Base-by-base conservation (phyloP, 2,113 vertebrate species). In the Cavia porcellus region DNA sequence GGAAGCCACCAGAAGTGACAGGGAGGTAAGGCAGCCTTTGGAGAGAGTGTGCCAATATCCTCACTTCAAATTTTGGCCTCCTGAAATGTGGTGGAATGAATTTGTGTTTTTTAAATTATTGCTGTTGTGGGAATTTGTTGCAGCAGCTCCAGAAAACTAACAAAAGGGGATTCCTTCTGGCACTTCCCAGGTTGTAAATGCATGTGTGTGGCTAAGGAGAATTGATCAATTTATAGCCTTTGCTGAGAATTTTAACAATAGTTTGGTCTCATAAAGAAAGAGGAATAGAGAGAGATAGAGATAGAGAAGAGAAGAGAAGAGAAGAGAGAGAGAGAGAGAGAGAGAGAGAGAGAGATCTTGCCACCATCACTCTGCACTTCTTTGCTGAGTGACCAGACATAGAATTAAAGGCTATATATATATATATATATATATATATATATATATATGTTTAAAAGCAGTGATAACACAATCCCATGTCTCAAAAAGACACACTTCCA, bases 381-480 rank as follows among this genome's bases (percentile, higher is more conserved):
- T 77, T 50, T 88, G n/a, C 52, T 74, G 50, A 45, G 75, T 90
- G 45, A 28, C 50, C 87, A 42, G 35, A 85, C 72, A 66, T 57
- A 92, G 70, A 86, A 55, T 75, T 85, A 84, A 91, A 79, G 90
- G 80, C 59, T 79, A 45, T n/a, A 80, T 92, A 20, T 15, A 61
- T 61, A 61, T 22, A 22, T 22, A 20, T 68, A 15, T 15, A 50
- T 50, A 50, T 50, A 52, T 52, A 10, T 52, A 52, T n/a, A n/a
- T n/a, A n/a, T n/a, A n/a, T 94, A 22, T 19, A 77, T 20, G 17
- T 55, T 20, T 52, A 72, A 35, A 90, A 61, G 1, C 80, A 89
- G 2, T 38, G 50, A 22, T 3, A 75, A 9, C 12, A 79, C 32
- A 19, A 9, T 13, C 10, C 13, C 62, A 84, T 59, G 7, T 32